Percentiles rank a stretch among this genome's conserved stretches.
phyloP scores from a whole-genome alignment of 2,113 vertebrate genomes.

The Labrus mixtus region DNA sequence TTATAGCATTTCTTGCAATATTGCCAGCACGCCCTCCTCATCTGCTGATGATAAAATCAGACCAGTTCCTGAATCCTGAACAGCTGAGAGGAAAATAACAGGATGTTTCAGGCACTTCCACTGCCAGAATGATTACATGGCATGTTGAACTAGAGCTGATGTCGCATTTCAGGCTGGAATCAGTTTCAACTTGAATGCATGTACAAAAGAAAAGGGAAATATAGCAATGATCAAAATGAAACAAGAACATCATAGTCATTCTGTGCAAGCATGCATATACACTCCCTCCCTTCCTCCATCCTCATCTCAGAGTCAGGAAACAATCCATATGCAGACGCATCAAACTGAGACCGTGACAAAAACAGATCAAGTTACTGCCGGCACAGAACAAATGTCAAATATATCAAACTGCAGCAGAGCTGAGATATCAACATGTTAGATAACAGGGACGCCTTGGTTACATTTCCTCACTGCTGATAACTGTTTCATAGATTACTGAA shows the following conservation, averaged over 20 bases:
- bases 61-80: not conserved
- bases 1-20: not conserved
- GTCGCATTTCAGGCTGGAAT: not conserved
- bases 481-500: not conserved
- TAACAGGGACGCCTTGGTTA: not conserved
- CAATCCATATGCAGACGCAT: not conserved
- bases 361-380: conserved; percentile 35
- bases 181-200: not conserved
- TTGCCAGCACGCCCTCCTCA: not conserved
- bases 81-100: conserved; percentile 6
- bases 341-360: conserved; percentile 26
- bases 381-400: conserved; percentile 1
- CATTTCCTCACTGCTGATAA: conserved; percentile 6
- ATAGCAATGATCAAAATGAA: not conserved
- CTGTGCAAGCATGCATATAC: not conserved
- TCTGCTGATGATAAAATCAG: not conserved
- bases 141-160: not conserved
- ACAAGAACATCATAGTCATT: too few relatives aligned
- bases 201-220: not conserved
- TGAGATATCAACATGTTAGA: conserved; percentile 30
- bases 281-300: not conserved
- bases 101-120: conserved; percentile 6
- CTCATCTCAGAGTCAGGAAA: conserved; percentile 1
- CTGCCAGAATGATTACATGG: not conserved
- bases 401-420: conserved; percentile 30